phyloP scores from a whole-genome alignment of 2,888 invertebrate genomes.

The Dynastes hyllus region DNA sequence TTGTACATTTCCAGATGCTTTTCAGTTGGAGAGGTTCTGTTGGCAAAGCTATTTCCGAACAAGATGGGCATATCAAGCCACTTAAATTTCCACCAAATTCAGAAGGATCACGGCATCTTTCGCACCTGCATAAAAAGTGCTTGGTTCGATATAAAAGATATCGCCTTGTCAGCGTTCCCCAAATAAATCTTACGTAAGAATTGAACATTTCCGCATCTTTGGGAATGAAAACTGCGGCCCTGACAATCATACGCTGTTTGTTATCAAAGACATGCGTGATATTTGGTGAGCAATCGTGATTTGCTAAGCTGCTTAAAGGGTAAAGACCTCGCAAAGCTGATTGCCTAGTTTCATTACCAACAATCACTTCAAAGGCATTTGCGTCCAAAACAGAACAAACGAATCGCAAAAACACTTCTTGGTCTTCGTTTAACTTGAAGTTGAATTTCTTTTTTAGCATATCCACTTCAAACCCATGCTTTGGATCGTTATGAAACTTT shows the following conservation, averaged over 20 bases:
- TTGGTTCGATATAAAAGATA: conserved; percentile 79
- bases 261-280: conserved; percentile 77
- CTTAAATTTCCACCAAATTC: conserved; percentile 74
- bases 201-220: conserved; percentile 79
- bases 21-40: conserved; percentile 73
- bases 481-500: conserved; percentile 73
- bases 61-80: conserved; percentile 67
- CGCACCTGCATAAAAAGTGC: conserved; percentile 80
- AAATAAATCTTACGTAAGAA: conserved; percentile 78
- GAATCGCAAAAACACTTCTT: conserved; percentile 75
- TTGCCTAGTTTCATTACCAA: conserved; percentile 69
- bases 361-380: conserved; percentile 79
- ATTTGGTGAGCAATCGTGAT: conserved; percentile 82
- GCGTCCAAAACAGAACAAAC: conserved; percentile 79
- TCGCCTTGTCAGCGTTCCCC: conserved; percentile 80
- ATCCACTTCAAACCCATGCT: conserved; percentile 76
- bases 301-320: conserved; percentile 79
- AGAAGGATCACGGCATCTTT: conserved; percentile 79
- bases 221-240: conserved; percentile 75
- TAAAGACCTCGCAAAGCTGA: conserved; percentile 76
- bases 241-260: conserved; percentile 75
- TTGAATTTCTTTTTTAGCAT: conserved; percentile 71
- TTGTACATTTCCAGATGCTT: conserved; percentile 76
- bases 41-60: conserved; percentile 75
- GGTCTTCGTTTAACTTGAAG: conserved; percentile 73